These are phyloP conservation scores for Rhinoptilus africanus DNA, from an alignment of 2,113 vertebrate genomes.

Conservation along the genomic window DNA sequence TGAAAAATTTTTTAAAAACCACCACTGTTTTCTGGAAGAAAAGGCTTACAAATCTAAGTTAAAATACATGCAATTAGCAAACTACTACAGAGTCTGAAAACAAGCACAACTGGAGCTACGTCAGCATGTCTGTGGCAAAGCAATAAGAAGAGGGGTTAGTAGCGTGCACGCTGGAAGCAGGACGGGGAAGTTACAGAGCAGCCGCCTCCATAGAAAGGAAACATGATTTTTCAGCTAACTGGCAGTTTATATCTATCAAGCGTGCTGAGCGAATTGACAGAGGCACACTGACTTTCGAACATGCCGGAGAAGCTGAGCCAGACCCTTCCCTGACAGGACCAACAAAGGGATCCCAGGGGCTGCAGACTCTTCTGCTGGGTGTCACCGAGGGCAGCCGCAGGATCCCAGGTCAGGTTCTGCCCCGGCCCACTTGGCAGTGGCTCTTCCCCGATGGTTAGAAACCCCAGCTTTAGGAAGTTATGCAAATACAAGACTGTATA, in stretches of 20 bases:
- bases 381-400: background rate
- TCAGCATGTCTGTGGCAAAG: background rate
- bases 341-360: accelerated
- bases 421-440: accelerated
- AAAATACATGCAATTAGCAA: background rate
- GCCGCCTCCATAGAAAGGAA: background rate
- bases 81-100: background rate
- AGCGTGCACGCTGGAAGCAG: background rate
- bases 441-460: background rate
- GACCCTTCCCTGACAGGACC: background rate
- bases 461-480: background rate
- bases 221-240: background rate
- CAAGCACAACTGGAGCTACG: background rate
- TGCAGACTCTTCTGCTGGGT: background rate
- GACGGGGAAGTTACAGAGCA: background rate
- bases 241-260: background rate
- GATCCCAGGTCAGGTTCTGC: background rate
- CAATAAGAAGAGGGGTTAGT: background rate
- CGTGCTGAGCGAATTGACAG: background rate
- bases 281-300: background rate
- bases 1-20: background rate
- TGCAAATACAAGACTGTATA: background rate
- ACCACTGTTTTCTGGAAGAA: background rate
- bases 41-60: background rate
- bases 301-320: background rate